These are phyloP conservation scores for Drosophila testacea DNA, from an alignment of 2,888 invertebrate species.

Conservation along the genomic window DNA sequence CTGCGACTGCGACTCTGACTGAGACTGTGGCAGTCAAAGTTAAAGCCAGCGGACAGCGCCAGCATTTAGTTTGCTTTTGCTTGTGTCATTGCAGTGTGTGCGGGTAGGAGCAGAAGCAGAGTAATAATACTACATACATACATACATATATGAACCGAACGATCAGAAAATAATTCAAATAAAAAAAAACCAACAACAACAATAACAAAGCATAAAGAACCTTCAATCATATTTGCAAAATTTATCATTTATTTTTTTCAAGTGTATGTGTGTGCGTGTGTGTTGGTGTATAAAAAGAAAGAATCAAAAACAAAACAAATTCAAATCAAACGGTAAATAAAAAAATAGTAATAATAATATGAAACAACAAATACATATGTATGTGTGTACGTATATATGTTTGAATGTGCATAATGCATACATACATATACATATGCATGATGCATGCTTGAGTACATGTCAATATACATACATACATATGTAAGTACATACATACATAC, in stretches of 20 bases:
- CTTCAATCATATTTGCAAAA: conserved; percentile 27
- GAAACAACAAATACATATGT: conserved; percentile 1
- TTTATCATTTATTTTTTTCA: conserved; percentile 45
- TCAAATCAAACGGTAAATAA: conserved; percentile 32
- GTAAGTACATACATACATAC: conserved; percentile 7
- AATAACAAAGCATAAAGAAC: conserved; percentile 16
- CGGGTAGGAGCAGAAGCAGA: conserved; percentile 67
- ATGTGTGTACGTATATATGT: neutral
- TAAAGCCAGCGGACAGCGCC: conserved; percentile 57
- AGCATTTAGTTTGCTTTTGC: conserved; percentile 77
- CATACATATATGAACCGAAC: neutral
- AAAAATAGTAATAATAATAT: conserved; percentile 2
- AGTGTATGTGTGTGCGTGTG: conserved; percentile 38
- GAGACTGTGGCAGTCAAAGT: conserved; percentile 51
- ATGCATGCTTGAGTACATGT: conserved; percentile 9
- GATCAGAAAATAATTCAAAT: conserved; percentile 38
- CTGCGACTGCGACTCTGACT: conserved; percentile 34
- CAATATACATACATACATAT: neutral
- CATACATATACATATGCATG: neutral
- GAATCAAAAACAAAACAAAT: neutral
- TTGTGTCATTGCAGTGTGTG: conserved; percentile 78
- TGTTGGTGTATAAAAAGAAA: conserved; percentile 11
- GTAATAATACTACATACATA: conserved; percentile 12
- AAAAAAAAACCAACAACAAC: conserved; percentile 32
- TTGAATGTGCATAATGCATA: neutral